Evolutionary conservation across 2,797 vertebrate genomes (phyloP), one percentile per base, ranked within the genome.

Genomic region (Pipistrellus nathusii): DNA sequence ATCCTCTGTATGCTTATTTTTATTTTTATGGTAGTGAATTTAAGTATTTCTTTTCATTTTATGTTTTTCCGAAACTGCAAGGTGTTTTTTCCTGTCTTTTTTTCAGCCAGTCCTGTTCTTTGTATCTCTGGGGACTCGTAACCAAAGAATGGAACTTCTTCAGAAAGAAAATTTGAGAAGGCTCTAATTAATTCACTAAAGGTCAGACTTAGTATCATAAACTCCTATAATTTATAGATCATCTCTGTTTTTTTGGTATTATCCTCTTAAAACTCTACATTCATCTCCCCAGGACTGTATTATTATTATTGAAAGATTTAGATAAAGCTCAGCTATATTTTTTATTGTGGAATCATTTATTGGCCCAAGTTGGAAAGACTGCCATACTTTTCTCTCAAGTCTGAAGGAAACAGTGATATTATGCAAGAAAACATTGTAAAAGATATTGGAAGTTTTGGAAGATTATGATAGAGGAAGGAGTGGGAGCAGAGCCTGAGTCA

Each of bases 251-350:
- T 82, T 57, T 35, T 51, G 5, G 17, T 35, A 75, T 48, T 78
- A 14, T 71, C 46, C 75, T 83, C 55, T 21, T 41, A 73, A 62
- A 69, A 66, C 8, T 38, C n/a, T 64, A 25, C 8, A n/a, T 86
- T 92, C n/a, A 57, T 76, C 53, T 76, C 30, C 44, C 41, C 2
- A 30, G 66, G 13, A n/a, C 17, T 20, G 11, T 18, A 5, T 76
- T 59, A 55, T 38, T 96, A 23, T 38, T 96, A 23, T 73, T 90
- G 17, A 68, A 76, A 27, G 86, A 62, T 62, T 59, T 81, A 71
- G 20, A 51, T 4, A 38, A 25, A 73, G 46, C 73, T 91, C 38
- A 21, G 32, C 2, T 75, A 57, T 48, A 62, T 88, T 75, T 69
- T 68, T 20, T 44, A 71, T 8, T 5, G 1, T 76, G 10, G 44